These are phyloP conservation scores for Paramisgurnus dabryanus DNA, from an alignment of 2,113 vertebrate genomes.

Conservation along the genomic window DNA sequence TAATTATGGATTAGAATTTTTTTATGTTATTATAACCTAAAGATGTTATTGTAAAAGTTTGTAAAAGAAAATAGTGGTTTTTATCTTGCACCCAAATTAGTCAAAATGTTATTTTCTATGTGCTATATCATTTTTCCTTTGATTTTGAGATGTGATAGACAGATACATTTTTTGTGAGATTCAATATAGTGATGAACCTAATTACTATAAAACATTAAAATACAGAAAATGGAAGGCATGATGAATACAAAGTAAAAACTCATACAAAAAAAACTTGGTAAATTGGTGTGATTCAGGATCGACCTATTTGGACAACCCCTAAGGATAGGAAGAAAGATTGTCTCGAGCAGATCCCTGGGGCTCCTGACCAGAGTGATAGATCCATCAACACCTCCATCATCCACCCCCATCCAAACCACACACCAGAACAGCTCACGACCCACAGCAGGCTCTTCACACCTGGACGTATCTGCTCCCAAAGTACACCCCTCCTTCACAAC, in stretches of 20 bases:
- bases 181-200: neutral
- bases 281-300: constrained; percentile 1
- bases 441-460: constrained; percentile 64
- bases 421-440: constrained; percentile 49
- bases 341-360: constrained; percentile 57
- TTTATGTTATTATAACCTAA: no score
- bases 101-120: no score
- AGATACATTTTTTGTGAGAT: no score
- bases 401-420: constrained; percentile 49
- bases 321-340: constrained; percentile 50
- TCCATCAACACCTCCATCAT: constrained; percentile 72
- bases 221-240: neutral
- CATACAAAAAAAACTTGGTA: neutral
- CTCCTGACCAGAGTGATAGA: constrained; percentile 53
- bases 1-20: no score
- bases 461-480: constrained; percentile 63
- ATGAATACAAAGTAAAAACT: neutral
- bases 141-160: no score
- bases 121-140: no score
- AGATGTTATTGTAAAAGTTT: no score
- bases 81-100: no score
- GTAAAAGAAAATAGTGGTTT: no score
- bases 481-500: constrained; percentile 23
- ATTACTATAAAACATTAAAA: neutral
- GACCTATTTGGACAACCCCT: constrained; percentile 41